Base-by-base conservation (phyloP, 2,113 vertebrate species). In the Tichodroma muraria region DNA sequence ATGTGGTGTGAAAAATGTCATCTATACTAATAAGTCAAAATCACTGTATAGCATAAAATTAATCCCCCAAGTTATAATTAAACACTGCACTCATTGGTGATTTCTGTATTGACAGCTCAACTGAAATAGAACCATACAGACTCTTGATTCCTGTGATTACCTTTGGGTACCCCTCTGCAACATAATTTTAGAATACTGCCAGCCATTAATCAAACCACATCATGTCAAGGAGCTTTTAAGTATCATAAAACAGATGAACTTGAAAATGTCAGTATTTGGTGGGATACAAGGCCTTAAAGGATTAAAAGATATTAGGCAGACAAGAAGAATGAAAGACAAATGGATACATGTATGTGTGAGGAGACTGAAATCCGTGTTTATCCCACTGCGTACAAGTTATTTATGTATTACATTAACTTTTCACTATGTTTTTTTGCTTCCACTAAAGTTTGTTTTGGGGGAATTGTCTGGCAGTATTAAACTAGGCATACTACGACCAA, bases 401-500 rank as follows among this genome's bases (percentile, higher is more conserved):
- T 53, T 80, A 72, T 54, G 8, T 45, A 30, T 90, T 95, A 61
- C 54, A 71, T 76, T 69, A 77, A 45, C 38, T 54, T 8, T 71
- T 61, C 8, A 9, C 1, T 28, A 5, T 68, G 3, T 12, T 45
- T 37, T 38, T 91, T 93, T 82, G 5, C n/a, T 95, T 90, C 30
- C 47, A 76, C 13, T 61, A 33, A n/a, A 79, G n/a, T 38, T 71
- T 71, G 23, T 38, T 60, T 76, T 45, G 16, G 25, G 14, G 7
- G 6, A 68, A 53, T 22, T 17, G 10, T 82, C 92, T 4, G 31
- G 22, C 42, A 77, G 7, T 70, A 61, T 80, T 92, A 88, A 96
- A 90, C 8, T 57, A 14, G 54, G 5, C 93, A 94, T 91, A 92
- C 57, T 95, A 52, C 84, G 50, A 93, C 87, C 95, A 96, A 96